These are phyloP conservation scores for Frankliniella intonsa DNA, from an alignment of 2,888 invertebrate species.

Conservation along the genomic window DNA sequence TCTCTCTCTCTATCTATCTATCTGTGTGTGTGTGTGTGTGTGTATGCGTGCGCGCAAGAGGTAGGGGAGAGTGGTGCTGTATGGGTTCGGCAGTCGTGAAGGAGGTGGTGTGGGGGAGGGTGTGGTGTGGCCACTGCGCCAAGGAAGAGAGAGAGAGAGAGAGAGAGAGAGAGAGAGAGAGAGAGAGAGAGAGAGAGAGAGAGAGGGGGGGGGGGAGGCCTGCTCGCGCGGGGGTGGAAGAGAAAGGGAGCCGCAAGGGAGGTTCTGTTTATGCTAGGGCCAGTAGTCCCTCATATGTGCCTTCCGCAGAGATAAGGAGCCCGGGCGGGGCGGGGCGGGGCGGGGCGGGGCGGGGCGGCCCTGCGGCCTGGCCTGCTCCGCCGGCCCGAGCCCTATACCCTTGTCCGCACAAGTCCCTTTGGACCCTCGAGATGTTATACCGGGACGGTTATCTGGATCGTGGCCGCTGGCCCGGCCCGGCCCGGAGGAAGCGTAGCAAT, in stretches of 20 bases:
- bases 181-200: neutral
- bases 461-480: neutral
- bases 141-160: neutral
- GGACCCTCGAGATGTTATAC: conserved; percentile 8
- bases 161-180: neutral
- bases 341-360: neutral
- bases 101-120: neutral
- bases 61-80: too few relatives aligned
- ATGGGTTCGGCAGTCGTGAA: too few relatives aligned
- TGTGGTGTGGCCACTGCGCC: neutral
- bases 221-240: neutral
- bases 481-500: conserved; percentile 1
- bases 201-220: neutral
- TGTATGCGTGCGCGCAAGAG: neutral
- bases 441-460: neutral
- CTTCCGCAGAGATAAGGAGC: conserved; percentile 20
- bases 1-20: too few relatives aligned
- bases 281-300: conserved; percentile 7
- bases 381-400: neutral
- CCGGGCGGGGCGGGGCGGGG: neutral
- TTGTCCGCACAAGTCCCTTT: conserved; percentile 11
- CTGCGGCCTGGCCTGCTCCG: neutral
- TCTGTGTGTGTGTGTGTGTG: neutral
- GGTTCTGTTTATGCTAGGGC: conserved; percentile 13
- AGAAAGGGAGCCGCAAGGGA: neutral